Evolutionary conservation across 2,113 vertebrate species (phyloP), one percentile per base, ranked within the genome.

Genomic region (Atherinomorus stipes): DNA sequence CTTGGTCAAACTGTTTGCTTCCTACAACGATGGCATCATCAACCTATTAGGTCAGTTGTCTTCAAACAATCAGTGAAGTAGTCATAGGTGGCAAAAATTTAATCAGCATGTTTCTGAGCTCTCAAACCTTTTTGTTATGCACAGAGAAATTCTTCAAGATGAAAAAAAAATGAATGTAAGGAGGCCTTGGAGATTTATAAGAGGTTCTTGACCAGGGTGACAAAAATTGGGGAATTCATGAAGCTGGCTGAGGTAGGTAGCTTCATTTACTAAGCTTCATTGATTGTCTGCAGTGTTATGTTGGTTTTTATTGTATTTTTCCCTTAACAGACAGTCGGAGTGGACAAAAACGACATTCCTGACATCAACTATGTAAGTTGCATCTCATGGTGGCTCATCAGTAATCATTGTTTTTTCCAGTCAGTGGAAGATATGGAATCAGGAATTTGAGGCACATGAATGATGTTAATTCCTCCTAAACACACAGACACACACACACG

Each of bases 131-230:
- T 51, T 65, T 19, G 19, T 68, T 75, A 75, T 92, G 75, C 87
- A 72, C 44, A 99, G 98, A 99, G 94, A 99, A 99, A 90, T 99
- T 98, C 91, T 99, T 99, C 93, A 98, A 99, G 94, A 99, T 99
- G 98, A 99, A 99, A 93, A 99, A n/a, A 98, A 89, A 95, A 95
- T 47, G 98, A 99, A 42, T 99, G 98, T 91, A 99, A 99, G 94
- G 98, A 99, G 67, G 96, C 96, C 51, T 91, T 99, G 90, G 98
- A 99, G 94, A 99, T 99, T 93, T 99, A 99, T 90, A 99, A 99
- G 89, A 95, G 96, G 84, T 99, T 99, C 93, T 91, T 99, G 80
- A 99, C 96, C 72, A 94, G 98, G 88, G 98, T 99, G 95, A 99
- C 98, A 15, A 95, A 98, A 84, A 98, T 99, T 21, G 97, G 97